Evolutionary conservation across 2,113 vertebrate species (phyloP), one percentile per base, ranked within the genome.

Genomic region (Catharus bicknelli): DNA sequence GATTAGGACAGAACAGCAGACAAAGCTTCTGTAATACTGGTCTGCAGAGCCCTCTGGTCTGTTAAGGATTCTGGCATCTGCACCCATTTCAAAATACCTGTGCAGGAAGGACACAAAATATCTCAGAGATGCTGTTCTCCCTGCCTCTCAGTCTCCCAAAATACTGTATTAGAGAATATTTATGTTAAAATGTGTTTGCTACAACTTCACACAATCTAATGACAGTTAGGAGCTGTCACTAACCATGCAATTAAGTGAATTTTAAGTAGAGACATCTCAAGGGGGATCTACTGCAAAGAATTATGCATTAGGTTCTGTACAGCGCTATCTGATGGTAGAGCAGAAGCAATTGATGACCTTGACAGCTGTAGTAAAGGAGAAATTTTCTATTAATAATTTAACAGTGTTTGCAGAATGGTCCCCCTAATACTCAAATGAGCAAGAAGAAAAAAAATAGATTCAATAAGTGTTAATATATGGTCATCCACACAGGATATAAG

Each of bases 1-100:
- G 90, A 93, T 96, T 96, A 95, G 89, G 51, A 78, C 32, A 47
- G 62, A 93, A 47, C 58, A 93, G 58, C 12, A 1, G 38, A 89
- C 70, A 82, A 93, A 92, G 83, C 89, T 93, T 42, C 54, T 79
- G 62, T 93, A 93, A 92, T 69, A 42, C 47, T 34, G 54, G 32
- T 72, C 48, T 76, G 62, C 81, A 69, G 69, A 82, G 74, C 54
- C 32, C 69, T 86, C 36, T 51, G 77, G 25, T 88, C 69, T 85
- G 1, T 53, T 70, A 74, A 87, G 54, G 34, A 22, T 76, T 82
- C 81, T 78, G 75, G 48, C 69, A 16, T 58, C 75, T 5, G 18
- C 18, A 69, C 5, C 27, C 38, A 38, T 78, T 88, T 94, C 40
- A 64, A 91, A 74, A 81, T 48, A 88, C 48, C 38, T 85, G 50